phyloP scores from a whole-genome alignment of 2,113 vertebrate species.

The Macaca fascicularis region T2T-MFA8v1.1 NC_088375.1:214030001-214030500 shows the following conservation, averaged over 20 bases:
- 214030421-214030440: not conserved
- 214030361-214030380: not conserved
- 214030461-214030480: not conserved
- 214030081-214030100: not conserved
- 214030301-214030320: not conserved
- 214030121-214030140: not conserved
- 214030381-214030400: not conserved
- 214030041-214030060: not conserved
- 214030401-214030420: conserved; percentile 27
- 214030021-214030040: not conserved
- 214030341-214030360: not conserved
- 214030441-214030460: not conserved
- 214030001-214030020: not conserved
- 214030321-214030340: not conserved
- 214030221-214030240: not conserved
- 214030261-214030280: not conserved
- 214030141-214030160: not conserved
- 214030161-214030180: not conserved
- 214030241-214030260: not conserved
- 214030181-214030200: not conserved
- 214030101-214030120: not conserved
- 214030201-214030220: not conserved
- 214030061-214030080: not conserved
- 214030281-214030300: not conserved
- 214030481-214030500: not conserved